A percentile compares a stretch with the other conserved stretches of the same genome.
These are phyloP conservation scores for Porites cylindrica DNA, from an alignment of 92 coral and sea anemone genomes.

Conservation along the genomic window DNA sequence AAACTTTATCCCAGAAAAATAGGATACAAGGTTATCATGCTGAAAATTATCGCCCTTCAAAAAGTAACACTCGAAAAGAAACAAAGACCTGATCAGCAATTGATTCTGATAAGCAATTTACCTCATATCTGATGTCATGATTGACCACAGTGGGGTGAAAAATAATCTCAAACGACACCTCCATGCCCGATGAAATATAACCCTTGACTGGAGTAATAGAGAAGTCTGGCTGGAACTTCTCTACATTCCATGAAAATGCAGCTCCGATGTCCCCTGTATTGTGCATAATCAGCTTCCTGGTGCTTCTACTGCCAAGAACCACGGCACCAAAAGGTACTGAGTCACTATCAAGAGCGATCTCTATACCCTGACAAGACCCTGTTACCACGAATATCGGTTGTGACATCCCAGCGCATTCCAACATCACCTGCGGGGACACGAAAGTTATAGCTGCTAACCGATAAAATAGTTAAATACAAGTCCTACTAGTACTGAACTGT, in stretches of 20 bases:
- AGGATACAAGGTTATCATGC: no score
- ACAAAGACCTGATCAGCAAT: no score
- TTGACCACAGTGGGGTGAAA: conserved; percentile 90
- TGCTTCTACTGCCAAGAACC: conserved; percentile 93
- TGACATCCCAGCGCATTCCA: conserved; percentile 97
- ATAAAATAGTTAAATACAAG: no score
- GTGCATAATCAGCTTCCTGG: conserved; percentile 93
- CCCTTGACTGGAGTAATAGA: conserved; percentile 91
- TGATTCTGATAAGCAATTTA: not conserved
- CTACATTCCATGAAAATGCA: conserved; percentile 93
- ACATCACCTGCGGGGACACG: conserved; percentile 76
- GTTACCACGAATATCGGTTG: conserved; percentile 95
- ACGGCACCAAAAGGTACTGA: conserved; percentile 99
- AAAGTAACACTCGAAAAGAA: no score
- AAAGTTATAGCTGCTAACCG: not conserved
- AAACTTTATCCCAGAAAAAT: no score
- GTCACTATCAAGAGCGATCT: conserved; percentile 88
- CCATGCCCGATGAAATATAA: conserved; percentile 95
- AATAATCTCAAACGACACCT: conserved; percentile 88
- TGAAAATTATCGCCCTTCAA: no score
- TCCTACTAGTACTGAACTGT: no score
- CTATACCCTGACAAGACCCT: conserved; percentile 96
- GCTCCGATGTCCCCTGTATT: conserved; percentile 99
- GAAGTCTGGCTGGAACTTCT: conserved; percentile 88
- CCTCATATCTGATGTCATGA: conserved; percentile 96